These are phyloP conservation scores for Pelmatolapia mariae DNA, from an alignment of 2,113 vertebrate species.

Conservation along the genomic window DNA sequence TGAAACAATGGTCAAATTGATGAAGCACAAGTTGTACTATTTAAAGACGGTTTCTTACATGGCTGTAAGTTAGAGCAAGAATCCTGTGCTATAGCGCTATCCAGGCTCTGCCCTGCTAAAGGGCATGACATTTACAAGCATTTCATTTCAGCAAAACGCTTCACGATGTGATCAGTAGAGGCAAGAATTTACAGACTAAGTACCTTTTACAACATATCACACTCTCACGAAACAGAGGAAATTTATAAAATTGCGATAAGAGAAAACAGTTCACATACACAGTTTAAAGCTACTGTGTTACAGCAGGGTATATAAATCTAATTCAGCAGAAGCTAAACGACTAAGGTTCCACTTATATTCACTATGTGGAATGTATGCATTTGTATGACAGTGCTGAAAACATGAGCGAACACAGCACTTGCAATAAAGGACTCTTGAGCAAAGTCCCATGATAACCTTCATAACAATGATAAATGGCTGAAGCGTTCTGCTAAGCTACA, in stretches of 20 bases:
- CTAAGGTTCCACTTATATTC: neutral
- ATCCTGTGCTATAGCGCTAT: neutral
- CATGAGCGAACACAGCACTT: slow-evolving; percentile 38
- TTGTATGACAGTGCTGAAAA: slow-evolving; percentile 35
- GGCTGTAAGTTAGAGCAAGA: neutral
- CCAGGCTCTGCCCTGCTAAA: neutral
- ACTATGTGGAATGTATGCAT: slow-evolving; percentile 9
- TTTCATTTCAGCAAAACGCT: neutral
- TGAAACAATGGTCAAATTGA: neutral
- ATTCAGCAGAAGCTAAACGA: neutral
- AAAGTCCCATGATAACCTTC: slow-evolving; percentile 58
- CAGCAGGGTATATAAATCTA: neutral
- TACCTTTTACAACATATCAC: neutral
- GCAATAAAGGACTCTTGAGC: slow-evolving; percentile 51
- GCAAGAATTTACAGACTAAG: neutral
- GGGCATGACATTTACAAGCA: slow-evolving; percentile 32
- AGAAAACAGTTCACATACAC: neutral
- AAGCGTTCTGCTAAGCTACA: slow-evolving; percentile 15
- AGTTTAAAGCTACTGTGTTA: neutral
- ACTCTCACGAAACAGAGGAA: neutral
- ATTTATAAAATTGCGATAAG: neutral
- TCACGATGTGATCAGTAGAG: neutral
- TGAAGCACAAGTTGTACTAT: neutral
- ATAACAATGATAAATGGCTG: slow-evolving; percentile 61
- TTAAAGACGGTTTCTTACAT: neutral